Percentiles rank a stretch among this genome's conserved stretches.
phyloP scores from a whole-genome alignment of 2,888 invertebrate genomes.

The Dynastes hyllus region DNA sequence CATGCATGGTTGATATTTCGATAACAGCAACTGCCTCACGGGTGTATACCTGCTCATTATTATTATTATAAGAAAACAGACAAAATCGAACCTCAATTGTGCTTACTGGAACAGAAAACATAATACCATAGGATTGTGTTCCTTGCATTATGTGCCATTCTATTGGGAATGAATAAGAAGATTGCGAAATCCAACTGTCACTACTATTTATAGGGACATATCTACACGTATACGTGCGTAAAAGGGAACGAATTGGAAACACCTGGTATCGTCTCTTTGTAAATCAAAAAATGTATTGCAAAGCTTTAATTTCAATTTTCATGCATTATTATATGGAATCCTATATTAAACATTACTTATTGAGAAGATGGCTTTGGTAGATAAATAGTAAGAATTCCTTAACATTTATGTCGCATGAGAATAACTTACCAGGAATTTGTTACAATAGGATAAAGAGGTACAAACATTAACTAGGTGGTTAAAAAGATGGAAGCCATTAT shows the following conservation, averaged over 20 bases:
- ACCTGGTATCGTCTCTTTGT: slow-evolving; percentile 23
- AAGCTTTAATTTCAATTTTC: slow-evolving; percentile 16
- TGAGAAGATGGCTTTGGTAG: too few relatives aligned
- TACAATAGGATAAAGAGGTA: slow-evolving; percentile 1
- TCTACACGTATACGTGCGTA: slow-evolving; percentile 9
- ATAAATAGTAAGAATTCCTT: neutral
- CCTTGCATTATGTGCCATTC: slow-evolving; percentile 57
- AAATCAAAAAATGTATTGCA: slow-evolving; percentile 16
- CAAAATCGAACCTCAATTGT: slow-evolving; percentile 67
- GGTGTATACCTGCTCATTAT: slow-evolving; percentile 62
- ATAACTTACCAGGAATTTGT: slow-evolving; percentile 7
- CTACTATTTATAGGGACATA: slow-evolving; percentile 54
- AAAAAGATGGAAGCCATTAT: slow-evolving; percentile 10
- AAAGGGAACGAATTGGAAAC: slow-evolving; percentile 12
- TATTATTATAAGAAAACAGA: slow-evolving; percentile 66
- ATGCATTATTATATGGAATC: too few relatives aligned
- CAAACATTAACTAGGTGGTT: slow-evolving; percentile 1
- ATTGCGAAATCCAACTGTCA: slow-evolving; percentile 61
- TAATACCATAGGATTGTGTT: slow-evolving; percentile 61
- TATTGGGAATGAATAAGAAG: slow-evolving; percentile 62
- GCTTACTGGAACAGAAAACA: slow-evolving; percentile 60
- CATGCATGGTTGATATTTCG: slow-evolving; percentile 30
- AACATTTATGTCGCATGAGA: neutral
- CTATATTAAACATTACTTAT: too few relatives aligned
- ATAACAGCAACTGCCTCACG: slow-evolving; percentile 37